Conservation (phyloP, 1,140 invertebrate species). For the Drosophila ercepeae region DNA sequence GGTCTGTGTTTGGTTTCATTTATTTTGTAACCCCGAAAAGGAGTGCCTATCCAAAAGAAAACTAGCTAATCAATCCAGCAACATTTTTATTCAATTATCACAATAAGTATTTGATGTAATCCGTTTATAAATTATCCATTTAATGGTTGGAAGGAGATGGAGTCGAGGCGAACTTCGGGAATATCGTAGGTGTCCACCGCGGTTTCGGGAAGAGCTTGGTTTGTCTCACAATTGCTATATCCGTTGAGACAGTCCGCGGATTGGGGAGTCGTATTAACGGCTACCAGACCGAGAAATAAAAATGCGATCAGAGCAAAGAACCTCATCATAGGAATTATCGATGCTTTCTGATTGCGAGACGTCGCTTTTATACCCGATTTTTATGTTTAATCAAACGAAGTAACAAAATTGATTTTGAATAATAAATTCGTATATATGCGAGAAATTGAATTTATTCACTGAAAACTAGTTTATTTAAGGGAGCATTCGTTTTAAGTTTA, state of each 20-base stretch:
- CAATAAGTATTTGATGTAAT: neutral
- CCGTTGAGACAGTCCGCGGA: neutral
- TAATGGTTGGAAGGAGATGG: neutral
- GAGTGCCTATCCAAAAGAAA: neutral
- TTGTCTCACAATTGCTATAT: neutral
- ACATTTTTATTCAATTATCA: slow-evolving; percentile 1
- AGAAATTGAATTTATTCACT: neutral
- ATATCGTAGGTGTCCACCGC: neutral
- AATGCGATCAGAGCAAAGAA: slow-evolving; percentile 1
- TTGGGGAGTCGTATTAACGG: neutral
- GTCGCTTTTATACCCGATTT: slow-evolving; percentile 1
- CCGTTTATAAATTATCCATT: neutral
- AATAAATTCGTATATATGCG: slow-evolving; percentile 4
- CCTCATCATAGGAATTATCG: neutral
- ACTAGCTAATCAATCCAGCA: neutral
- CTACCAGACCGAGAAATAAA: neutral
- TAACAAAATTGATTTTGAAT: neutral
- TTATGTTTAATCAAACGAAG: neutral
- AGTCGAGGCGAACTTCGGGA: neutral
- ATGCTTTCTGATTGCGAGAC: neutral
- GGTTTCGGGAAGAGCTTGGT: neutral
- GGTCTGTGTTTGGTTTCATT: no score
- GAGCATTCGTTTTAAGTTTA: neutral
- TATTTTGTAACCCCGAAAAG: no score
- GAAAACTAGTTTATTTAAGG: neutral